These are phyloP conservation scores for Orchestia grillus DNA, from an alignment of 1,140 invertebrate species.

Conservation along the genomic window DNA sequence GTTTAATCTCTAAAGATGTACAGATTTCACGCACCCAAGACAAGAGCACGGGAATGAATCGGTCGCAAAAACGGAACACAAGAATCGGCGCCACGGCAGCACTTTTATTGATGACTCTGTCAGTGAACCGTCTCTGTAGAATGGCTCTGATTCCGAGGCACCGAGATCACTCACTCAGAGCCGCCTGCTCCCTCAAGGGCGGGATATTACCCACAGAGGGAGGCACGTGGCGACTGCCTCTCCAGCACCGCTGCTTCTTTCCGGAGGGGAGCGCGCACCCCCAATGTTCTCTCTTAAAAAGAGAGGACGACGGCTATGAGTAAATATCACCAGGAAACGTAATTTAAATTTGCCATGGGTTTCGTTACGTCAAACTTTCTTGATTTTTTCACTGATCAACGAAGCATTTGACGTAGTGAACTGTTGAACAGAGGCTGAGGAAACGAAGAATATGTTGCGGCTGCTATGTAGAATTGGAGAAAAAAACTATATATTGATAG, in stretches of 20 bases:
- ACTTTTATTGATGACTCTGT: slow-evolving; percentile 40
- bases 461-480: not conserved
- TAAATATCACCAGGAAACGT: not conserved
- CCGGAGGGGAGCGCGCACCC: not conserved
- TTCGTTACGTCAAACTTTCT: not conserved
- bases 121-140: not conserved
- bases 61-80: not conserved
- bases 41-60: not conserved
- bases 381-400: not conserved
- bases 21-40: not conserved
- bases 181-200: not conserved
- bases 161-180: not conserved
- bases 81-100: not conserved
- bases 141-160: slow-evolving; percentile 14
- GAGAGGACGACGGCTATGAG: not conserved
- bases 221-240: not conserved
- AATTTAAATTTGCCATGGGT: not conserved
- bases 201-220: slow-evolving; percentile 29
- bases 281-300: not conserved
- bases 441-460: not conserved
- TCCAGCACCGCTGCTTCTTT: not conserved
- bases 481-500: not conserved
- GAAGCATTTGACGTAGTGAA: not conserved
- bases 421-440: not conserved
- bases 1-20: not conserved